Base-by-base conservation (phyloP, 2,797 vertebrate genomes). In the Crenuchus spilurus region DNA sequence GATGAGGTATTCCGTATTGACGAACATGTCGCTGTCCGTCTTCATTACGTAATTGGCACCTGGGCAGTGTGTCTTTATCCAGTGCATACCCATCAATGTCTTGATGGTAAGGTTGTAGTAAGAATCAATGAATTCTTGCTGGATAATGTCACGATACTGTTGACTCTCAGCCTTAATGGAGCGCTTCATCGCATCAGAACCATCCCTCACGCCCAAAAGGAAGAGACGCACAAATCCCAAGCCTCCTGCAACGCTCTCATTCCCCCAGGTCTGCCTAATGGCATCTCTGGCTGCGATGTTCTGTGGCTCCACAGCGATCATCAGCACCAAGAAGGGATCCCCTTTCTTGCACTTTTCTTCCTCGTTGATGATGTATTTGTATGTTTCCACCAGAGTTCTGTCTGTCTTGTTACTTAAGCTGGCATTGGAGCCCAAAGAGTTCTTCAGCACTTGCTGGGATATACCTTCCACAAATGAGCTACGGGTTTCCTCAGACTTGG, bases 11-110 rank as follows among this genome's bases (percentile, higher is more conserved):
- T 99, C 97, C 0, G 96, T 97, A 82, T 99, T 99, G 80, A 99
- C 93, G 62, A 99, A 99, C 96, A 99, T 96, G 83, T 99, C 98
- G 0, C 96, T 97, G 91, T 99, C 98, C 0, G 96, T 98, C 90
- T 99, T 99, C 97, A 99, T 99, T 72, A 98, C 95, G 0, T 99
- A 99, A 0, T 89, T 90, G 69, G 92, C 92, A 0, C 52, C 82
- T 0, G 95, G 94, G 78, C 98, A 99, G 74, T 96, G 91, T 3
- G 88, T 90, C 13, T 95, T 93, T 68, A 99, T 96, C 98, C 98
- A 99, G 87, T 98, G 95, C 94, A 99, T 96, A 64, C 97, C 98
- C 98, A 99, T 99, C 54, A 99, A 77, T 1, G 97, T 99, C 89
- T 99, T 99, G 57, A 95, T 92, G 9, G 98, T 99, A 80, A 99